phyloP scores from a whole-genome alignment of 2,797 vertebrate species.

The Hirundo rustica region DNA sequence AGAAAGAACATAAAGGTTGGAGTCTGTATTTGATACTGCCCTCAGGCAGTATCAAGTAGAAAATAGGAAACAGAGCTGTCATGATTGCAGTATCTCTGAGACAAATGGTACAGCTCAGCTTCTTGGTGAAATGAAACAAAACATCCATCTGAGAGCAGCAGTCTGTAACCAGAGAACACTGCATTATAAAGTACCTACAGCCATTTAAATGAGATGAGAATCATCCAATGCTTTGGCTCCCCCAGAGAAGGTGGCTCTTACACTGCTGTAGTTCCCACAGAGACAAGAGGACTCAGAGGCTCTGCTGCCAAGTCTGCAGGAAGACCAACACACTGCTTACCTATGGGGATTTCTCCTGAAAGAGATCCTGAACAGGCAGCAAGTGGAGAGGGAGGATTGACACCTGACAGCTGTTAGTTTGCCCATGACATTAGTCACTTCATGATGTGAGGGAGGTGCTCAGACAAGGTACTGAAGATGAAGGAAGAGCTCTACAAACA shows the following conservation, averaged over 20 bases:
- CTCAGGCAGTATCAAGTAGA: neutral
- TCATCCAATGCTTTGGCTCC: neutral
- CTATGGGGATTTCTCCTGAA: neutral
- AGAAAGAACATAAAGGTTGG: neutral
- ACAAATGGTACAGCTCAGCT: neutral
- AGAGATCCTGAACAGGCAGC: neutral
- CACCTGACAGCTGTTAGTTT: neutral
- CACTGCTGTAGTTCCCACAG: neutral
- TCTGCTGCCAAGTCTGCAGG: neutral
- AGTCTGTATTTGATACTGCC: neutral
- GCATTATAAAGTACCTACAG: neutral
- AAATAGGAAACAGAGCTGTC: neutral
- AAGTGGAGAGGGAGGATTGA: neutral
- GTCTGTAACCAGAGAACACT: neutral
- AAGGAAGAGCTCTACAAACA: neutral
- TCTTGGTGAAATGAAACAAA: neutral
- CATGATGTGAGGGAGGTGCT: neutral
- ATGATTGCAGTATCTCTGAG: neutral
- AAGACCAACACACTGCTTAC: neutral
- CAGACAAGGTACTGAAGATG: neutral
- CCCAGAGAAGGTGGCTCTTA: rapidly evolving
- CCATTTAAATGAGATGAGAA: neutral
- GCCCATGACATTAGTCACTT: neutral
- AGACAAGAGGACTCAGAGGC: neutral
- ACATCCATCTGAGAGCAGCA: neutral